Base-by-base conservation (phyloP, 2,113 vertebrate species). In the Rhinichthys klamathensis region DNA sequence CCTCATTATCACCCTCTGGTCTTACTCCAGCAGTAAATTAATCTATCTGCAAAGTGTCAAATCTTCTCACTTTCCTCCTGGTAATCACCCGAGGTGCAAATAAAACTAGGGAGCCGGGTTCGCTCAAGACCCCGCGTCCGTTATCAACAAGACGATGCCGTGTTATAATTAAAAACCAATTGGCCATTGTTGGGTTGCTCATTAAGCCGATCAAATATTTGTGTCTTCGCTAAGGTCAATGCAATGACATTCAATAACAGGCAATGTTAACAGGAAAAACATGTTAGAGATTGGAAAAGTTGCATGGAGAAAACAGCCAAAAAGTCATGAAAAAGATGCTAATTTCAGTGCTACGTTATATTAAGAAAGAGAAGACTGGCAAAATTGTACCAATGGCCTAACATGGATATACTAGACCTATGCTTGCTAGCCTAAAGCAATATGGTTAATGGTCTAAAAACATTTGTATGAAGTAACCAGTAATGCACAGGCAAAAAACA, bases 1-100 rank as follows among this genome's bases (percentile, higher is more conserved):
- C 94, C 96, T 97, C 97, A 99, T 99, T 99, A 98, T 97, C 98
- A 98, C 97, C 96, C 98, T 97, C 95, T 95, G 95, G 95, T 96
- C 96, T 94, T 96, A 95, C 94, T 96, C 96, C 96, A 95, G 93
- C 95, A 97, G 93, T 95, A 95, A 95, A 97, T 97, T 96, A 97
- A 97, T 96, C 95, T 96, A 96, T 97, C 95, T 95, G 95, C 96
- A 94, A 94, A 97, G 95, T 96, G 95, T 96, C 96, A 95, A 95
- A 96, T 95, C 96, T 97, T 98, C 96, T 97, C 96, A 97, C 96
- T 96, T 96, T 92, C 90, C 72, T 91, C 90, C 90, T 91, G 90
- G 90, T 96, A 95, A 95, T 95, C 93, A 95, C 92, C 93, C 92
- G 90, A 93, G 93, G 94, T 94, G 93, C 91, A 94, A 95, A 95